A percentile compares a stretch with the other conserved stretches of the same genome.
Conservation (phyloP, 2,113 vertebrate genomes). For the Pterophyllum scalare region DNA sequence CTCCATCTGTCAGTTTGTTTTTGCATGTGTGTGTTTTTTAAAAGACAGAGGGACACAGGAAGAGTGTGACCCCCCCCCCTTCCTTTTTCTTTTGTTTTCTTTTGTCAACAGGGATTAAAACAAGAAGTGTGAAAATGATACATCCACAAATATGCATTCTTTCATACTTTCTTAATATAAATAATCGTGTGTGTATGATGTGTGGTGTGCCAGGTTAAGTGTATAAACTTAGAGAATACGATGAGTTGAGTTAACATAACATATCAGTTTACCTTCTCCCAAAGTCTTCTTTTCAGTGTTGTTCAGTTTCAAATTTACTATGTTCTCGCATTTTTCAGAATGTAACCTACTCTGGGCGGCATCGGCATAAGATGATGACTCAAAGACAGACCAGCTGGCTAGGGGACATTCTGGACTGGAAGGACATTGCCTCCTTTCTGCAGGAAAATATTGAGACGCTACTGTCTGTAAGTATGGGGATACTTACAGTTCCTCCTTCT, state of each 20-base stretch:
- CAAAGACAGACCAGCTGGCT: constrained; percentile 92
- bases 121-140: background rate
- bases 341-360: constrained; percentile 85
- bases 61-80: too few species aligned
- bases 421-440: constrained; percentile 93
- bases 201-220: background rate
- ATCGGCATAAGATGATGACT: constrained; percentile 84
- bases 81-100: too few species aligned
- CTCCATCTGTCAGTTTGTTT: constrained; percentile 48
- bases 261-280: background rate
- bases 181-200: fast-evolving
- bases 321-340: constrained; percentile 82
- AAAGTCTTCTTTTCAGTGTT: background rate
- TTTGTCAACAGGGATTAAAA: background rate
- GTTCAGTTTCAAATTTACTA: background rate
- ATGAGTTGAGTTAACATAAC: too few species aligned
- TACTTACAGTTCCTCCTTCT: background rate
- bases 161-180: background rate
- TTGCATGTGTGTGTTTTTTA: constrained; percentile 1
- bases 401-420: constrained; percentile 96
- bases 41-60: background rate
- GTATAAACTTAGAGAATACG: background rate
- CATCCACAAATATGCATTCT: background rate
- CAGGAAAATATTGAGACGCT: constrained; percentile 98
- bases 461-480: constrained; percentile 85